Percentiles rank a stretch among this genome's conserved stretches.
These are phyloP conservation scores for Peromyscus polionotus DNA, from an alignment of 2,113 vertebrate species.

Conservation along the genomic window DNA sequence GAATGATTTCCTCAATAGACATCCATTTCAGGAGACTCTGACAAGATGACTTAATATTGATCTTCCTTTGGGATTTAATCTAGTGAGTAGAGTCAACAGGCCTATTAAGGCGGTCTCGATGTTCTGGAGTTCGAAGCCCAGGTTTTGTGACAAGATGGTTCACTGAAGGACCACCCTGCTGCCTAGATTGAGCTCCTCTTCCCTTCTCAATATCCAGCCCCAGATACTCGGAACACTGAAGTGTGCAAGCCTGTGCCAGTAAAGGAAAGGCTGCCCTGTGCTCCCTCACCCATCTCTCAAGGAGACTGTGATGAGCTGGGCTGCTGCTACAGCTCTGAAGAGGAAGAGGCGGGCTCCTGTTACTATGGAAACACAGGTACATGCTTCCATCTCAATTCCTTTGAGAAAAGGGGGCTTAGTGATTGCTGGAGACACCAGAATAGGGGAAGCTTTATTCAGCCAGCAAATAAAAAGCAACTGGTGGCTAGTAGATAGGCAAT, in stretches of 20 bases:
- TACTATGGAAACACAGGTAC: slow-evolving; percentile 86
- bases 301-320: slow-evolving; percentile 71
- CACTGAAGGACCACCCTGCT: background rate
- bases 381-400: background rate
- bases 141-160: background rate
- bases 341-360: slow-evolving; percentile 66
- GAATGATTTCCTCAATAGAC: background rate
- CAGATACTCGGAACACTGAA: slow-evolving; percentile 52
- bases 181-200: background rate
- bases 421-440: background rate
- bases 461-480: background rate
- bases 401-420: background rate
- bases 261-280: slow-evolving; percentile 71
- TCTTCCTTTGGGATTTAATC: background rate
- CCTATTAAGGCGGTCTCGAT: too few relatives aligned
- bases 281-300: background rate
- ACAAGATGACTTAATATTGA: background rate
- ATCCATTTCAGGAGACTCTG: background rate
- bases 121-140: background rate
- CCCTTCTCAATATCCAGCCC: slow-evolving; percentile 38
- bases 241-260: slow-evolving; percentile 66
- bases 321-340: slow-evolving; percentile 79
- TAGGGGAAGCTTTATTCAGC: too few relatives aligned
- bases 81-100: rapidly evolving
- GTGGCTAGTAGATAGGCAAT: background rate